These are phyloP conservation scores for Trissolcus brochymenae DNA, from an alignment of 2,888 invertebrate species.

Conservation along the genomic window DNA sequence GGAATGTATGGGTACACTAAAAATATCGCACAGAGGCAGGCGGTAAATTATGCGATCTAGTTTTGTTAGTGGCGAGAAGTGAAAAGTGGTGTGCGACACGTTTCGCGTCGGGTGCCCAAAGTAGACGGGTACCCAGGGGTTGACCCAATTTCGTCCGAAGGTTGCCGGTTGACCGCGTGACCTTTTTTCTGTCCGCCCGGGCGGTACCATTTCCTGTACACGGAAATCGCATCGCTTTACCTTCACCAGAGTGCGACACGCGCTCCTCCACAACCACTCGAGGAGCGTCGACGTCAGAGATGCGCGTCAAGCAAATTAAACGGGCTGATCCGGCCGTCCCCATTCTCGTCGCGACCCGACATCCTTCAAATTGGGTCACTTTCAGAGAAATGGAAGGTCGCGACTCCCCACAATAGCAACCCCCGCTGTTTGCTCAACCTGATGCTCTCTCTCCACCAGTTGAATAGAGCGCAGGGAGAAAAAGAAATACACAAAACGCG, in stretches of 20 bases:
- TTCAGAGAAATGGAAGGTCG: slow-evolving; percentile 64
- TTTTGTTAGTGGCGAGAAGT: slow-evolving; percentile 31
- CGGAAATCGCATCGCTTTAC: slow-evolving; percentile 1
- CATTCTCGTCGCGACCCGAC: slow-evolving; percentile 31
- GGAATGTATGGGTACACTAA: slow-evolving; percentile 25
- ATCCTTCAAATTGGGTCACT: slow-evolving; percentile 67
- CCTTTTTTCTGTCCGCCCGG: slow-evolving; percentile 63
- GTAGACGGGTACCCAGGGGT: slow-evolving; percentile 59
- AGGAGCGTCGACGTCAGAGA: slow-evolving; percentile 25
- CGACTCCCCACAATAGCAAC: slow-evolving; percentile 17
- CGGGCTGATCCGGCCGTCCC: slow-evolving; percentile 15
- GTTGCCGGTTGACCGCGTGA: slow-evolving; percentile 66
- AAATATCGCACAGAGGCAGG: slow-evolving; percentile 14
- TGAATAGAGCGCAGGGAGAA: not conserved
- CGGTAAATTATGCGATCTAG: slow-evolving; percentile 25
- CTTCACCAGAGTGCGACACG: slow-evolving; percentile 23
- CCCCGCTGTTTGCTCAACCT: slow-evolving; percentile 2
- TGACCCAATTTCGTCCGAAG: slow-evolving; percentile 65
- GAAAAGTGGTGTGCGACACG: slow-evolving; percentile 55
- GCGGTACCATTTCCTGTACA: slow-evolving; percentile 36
- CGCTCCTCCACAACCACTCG: slow-evolving; percentile 5
- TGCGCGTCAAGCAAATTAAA: slow-evolving; percentile 20
- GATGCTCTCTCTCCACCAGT: slow-evolving; percentile 3
- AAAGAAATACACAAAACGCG: not conserved
- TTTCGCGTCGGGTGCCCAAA: slow-evolving; percentile 42